phyloP scores from a whole-genome alignment of 2,797 vertebrate species.

The Adelosebastes latens region DNA sequence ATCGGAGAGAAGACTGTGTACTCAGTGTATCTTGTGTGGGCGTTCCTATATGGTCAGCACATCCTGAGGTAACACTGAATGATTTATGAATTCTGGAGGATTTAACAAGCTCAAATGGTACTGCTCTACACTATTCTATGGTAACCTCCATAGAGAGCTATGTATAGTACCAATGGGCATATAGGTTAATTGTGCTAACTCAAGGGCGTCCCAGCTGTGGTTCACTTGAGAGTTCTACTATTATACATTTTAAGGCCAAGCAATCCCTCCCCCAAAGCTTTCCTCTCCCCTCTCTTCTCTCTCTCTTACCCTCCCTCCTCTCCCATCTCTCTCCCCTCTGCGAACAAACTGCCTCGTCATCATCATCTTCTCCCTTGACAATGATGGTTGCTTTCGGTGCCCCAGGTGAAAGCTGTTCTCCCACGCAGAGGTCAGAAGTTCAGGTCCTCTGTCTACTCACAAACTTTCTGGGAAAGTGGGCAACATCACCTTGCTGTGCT shows the following conservation, averaged over 20 bases:
- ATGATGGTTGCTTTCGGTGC: slow-evolving; percentile 39
- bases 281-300: not conserved
- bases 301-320: not conserved
- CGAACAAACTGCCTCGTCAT: slow-evolving; percentile 65
- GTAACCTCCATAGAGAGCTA: slow-evolving; percentile 53
- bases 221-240: slow-evolving; percentile 37
- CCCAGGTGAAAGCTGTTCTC: slow-evolving; percentile 59
- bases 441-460: slow-evolving; percentile 37
- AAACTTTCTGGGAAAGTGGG: slow-evolving; percentile 49
- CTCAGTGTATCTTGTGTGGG: slow-evolving; percentile 19
- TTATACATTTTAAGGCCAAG: slow-evolving; percentile 39
- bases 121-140: slow-evolving; percentile 12
- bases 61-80: slow-evolving; percentile 63
- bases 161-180: slow-evolving; percentile 53
- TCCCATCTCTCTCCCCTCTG: slow-evolving; percentile 15
- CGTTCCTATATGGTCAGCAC: slow-evolving; percentile 36
- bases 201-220: slow-evolving; percentile 52
- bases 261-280: not conserved
- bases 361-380: slow-evolving; percentile 58
- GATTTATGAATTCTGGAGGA: slow-evolving; percentile 64
- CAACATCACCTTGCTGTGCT: slow-evolving; percentile 46
- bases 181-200: slow-evolving; percentile 69
- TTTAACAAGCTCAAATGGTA: slow-evolving; percentile 46
- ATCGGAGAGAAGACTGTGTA: slow-evolving; percentile 7
- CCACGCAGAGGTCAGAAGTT: slow-evolving; percentile 47